Percentiles rank a stretch among this genome's conserved stretches.
phyloP scores from a whole-genome alignment of 2,113 vertebrate species.

The Turnix velox region DNA sequence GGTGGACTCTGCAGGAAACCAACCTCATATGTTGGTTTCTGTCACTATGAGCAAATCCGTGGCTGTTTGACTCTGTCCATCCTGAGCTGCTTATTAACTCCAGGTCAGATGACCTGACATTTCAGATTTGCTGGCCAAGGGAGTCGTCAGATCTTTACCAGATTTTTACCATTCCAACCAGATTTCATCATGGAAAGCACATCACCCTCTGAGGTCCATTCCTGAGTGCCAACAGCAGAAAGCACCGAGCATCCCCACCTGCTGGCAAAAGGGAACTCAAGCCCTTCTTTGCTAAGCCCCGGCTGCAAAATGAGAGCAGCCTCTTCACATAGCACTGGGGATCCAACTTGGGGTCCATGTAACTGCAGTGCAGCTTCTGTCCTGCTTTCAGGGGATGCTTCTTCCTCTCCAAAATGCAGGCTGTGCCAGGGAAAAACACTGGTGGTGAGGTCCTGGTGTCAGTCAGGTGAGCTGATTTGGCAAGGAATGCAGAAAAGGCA shows the following conservation, averaged over 20 bases:
- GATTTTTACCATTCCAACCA: neutral
- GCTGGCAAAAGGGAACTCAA: neutral
- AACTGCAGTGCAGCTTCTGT: neutral
- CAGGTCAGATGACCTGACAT: neutral
- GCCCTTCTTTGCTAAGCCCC: neutral
- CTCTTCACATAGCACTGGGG: neutral
- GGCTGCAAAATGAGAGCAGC: neutral
- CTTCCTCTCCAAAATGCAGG: neutral
- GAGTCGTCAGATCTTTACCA: neutral
- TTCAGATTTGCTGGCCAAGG: neutral
- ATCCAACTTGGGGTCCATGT: neutral
- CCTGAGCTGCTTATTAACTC: neutral
- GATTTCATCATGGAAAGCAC: neutral
- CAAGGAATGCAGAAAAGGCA: neutral
- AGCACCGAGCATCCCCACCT: neutral
- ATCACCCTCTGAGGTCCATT: neutral
- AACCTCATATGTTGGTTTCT: neutral
- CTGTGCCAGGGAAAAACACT: neutral
- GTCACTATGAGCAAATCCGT: neutral
- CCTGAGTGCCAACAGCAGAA: neutral
- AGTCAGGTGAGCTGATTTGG: accelerated
- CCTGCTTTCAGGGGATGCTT: accelerated
- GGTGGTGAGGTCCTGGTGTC: neutral
- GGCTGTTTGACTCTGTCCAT: neutral
- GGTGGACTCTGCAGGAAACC: neutral